Base-by-base conservation (phyloP, 2,113 vertebrate genomes). In the Castor canadensis region DNA sequence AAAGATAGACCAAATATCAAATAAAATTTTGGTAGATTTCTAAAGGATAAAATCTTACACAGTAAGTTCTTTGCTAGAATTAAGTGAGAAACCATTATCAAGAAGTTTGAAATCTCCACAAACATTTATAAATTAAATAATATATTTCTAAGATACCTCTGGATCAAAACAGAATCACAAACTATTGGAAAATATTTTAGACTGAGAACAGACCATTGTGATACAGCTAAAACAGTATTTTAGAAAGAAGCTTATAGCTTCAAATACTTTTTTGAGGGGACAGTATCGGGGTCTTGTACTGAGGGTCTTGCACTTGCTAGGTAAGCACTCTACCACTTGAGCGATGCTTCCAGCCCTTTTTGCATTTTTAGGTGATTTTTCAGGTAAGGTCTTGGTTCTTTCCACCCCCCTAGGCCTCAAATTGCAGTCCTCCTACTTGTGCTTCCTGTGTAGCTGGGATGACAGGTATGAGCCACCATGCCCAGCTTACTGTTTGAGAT, bases 121-220 rank as follows among this genome's bases (percentile, higher is more conserved):
- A n/a, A 77, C n/a, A 20, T 93, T 67, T 77, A 79, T 40, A 47
- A 86, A 77, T 66, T 76, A 58, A 87, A 49, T 76, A 45, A 64
- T 80, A 52, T n/a, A 69, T 67, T 77, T 94, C 10, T 77, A 35
- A 85, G 24, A 71, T 64, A 69, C 62, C 52, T 71, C 12, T 92
- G 56, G 6, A 75, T 84, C n/a, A 75, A 20, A 69, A 49, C 28
- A 76, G 62, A 77, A 77, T 92, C 8, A 58, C 56, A 88, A 58
- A 9, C 60, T 85, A 49, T 69, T 84, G 56, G 87, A 89, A 94
- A 79, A 60, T 80, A 71, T 47, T 95, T 91, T 85, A 45, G 38
- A 83, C 28, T 92, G 35, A 75, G 52, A 91, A 9, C 24, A 72
- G 84, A 88, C 35, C 20, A 54, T 62, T 89, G 24, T n/a, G 69